Base-by-base conservation (phyloP, 23 tunicate species). In the Phallusia fumigata region DNA sequence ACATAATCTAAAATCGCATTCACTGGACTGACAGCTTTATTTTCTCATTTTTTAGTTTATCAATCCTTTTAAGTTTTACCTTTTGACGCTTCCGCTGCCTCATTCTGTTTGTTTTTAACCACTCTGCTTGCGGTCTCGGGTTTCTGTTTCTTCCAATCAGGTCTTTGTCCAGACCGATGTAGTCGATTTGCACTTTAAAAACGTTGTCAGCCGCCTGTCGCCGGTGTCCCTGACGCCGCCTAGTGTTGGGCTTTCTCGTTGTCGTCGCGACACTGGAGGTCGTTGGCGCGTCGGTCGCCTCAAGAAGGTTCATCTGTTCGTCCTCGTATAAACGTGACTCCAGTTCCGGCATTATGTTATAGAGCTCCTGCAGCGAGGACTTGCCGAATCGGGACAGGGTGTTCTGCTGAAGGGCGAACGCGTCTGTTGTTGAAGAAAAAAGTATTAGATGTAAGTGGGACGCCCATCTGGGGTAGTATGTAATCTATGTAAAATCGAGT, bases 291-390 rank as follows among this genome's bases (percentile, higher is more conserved):
- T 58, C 28, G 28, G 3, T 24, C 69, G 28, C 15, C 3, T 58
- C 69, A 6, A 31, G 83, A 50, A 28, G 32, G 31, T 58, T 80
- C 65, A 52, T 33, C 19, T 80, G 53, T 52, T 80, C 83, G 65
- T 52, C 36, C 33, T 75, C 79, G 36, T 22, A 35, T 75, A 34
- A n/a, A n/a, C 45, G 36, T 5, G 83, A 47, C 73, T 53, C 8
- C 15, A 58, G 28, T 58, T 58, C 69, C 8, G 69, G 69, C 69
- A 58, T 58, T 58, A 58, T 58, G 2, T 58, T 58, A 16, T 58
- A 58, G 15, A 58, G 3, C 28, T 58, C 69, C 69, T 58, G 28
- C 3, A 58, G 26, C 3, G 69, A 58, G 2, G 69, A 58, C 28
- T 58, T 58, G 8, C 45, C 40, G 13, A 74, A 74, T 33, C 40